phyloP scores from a whole-genome alignment of 2,888 invertebrate species.

The Caenorhabditis sp. region DNA sequence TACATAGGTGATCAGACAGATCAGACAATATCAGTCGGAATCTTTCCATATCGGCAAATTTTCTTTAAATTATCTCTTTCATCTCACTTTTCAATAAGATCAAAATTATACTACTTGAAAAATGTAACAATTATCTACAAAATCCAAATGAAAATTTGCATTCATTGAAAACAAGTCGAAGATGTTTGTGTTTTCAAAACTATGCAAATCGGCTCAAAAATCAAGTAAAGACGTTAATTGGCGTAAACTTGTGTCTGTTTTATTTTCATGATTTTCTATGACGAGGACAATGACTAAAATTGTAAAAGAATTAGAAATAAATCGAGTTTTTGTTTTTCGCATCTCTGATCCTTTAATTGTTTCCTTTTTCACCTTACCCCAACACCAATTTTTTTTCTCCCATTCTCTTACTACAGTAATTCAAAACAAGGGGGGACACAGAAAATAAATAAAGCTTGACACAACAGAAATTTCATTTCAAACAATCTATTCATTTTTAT shows the following conservation, averaged over 20 bases:
- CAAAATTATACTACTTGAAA: no score
- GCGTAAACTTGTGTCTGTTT: conserved; percentile 24
- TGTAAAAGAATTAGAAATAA: conserved; percentile 41
- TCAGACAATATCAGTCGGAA: no score
- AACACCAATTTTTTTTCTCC: not conserved
- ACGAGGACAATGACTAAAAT: conserved; percentile 9
- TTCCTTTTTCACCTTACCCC: not conserved
- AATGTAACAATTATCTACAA: not conserved
- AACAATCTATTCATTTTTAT: no score
- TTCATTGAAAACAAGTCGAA: not conserved
- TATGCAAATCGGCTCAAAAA: conserved; percentile 37
- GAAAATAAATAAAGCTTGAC: not conserved
- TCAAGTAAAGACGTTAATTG: conserved; percentile 34
- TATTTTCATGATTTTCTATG: conserved; percentile 1
- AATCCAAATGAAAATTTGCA: not conserved
- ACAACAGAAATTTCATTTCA: not conserved
- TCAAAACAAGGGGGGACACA: not conserved
- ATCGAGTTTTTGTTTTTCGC: conserved; percentile 46
- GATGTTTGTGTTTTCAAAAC: not conserved
- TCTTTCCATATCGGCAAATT: no score
- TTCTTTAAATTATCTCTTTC: no score
- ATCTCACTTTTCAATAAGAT: not conserved
- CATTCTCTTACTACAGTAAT: not conserved
- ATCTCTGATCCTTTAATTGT: conserved; percentile 44
- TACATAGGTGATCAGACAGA: no score